Conservation (phyloP, 2,888 invertebrate species). For the Lycophotia porphyrea region DNA sequence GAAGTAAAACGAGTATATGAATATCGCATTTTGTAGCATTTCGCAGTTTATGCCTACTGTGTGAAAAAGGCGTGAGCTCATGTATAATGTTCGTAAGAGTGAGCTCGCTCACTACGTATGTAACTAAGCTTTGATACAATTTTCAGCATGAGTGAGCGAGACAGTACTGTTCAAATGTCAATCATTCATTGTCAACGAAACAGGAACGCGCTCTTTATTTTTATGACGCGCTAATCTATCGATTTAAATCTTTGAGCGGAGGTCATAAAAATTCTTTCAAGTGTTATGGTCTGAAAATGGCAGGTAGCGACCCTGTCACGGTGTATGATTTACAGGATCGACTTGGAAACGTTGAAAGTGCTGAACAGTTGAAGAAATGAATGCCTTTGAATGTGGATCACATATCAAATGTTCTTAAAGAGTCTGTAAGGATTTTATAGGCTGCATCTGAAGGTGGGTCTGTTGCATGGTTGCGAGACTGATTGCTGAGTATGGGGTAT, state of each 20-base stretch:
- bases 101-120: neutral
- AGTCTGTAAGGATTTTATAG: neutral
- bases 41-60: neutral
- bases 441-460: neutral
- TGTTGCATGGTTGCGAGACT: neutral
- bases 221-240: neutral
- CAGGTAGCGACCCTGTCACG: slow-evolving; percentile 31
- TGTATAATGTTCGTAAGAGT: neutral
- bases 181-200: neutral
- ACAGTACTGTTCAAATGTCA: neutral
- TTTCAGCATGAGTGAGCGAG: neutral
- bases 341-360: slow-evolving; percentile 25
- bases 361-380: slow-evolving; percentile 32
- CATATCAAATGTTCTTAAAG: slow-evolving; percentile 5
- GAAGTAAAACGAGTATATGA: neutral
- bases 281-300: slow-evolving; percentile 30
- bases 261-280: slow-evolving; percentile 39
- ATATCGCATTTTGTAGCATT: neutral
- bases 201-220: neutral
- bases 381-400: slow-evolving; percentile 12
- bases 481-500: neutral
- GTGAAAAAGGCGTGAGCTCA: no score
- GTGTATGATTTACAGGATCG: slow-evolving; percentile 34
- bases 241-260: neutral
- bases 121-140: neutral